These are phyloP conservation scores for Caenorhabditis japonica DNA, from an alignment of 2,888 invertebrate species.

Conservation along the genomic window DNA sequence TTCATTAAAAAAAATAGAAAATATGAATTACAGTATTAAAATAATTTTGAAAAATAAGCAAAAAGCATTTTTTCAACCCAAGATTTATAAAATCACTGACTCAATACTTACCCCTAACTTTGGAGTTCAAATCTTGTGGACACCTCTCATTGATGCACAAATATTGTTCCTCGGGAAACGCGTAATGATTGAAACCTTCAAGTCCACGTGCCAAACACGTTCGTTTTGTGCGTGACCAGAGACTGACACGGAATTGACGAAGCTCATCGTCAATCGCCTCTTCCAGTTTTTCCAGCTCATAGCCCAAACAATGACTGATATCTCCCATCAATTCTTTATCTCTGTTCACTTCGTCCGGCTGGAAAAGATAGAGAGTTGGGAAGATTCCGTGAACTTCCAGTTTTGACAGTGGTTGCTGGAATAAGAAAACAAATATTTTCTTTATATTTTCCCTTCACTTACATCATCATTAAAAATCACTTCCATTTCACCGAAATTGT, in stretches of 20 bases:
- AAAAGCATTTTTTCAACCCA: no score
- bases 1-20: no score
- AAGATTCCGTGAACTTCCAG: slow-evolving; percentile 48
- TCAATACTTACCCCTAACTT: slow-evolving; percentile 42
- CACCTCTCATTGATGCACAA: slow-evolving; percentile 21
- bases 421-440: not conserved
- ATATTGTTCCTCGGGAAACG: slow-evolving; percentile 73
- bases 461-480: slow-evolving; percentile 56
- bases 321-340: slow-evolving; percentile 67
- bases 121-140: slow-evolving; percentile 48
- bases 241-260: slow-evolving; percentile 52
- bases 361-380: slow-evolving; percentile 58
- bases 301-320: slow-evolving; percentile 67
- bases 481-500: slow-evolving; percentile 56
- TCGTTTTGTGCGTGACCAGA: slow-evolving; percentile 38
- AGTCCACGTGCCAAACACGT: slow-evolving; percentile 43
- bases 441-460: not conserved
- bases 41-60: no score
- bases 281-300: slow-evolving; percentile 66
- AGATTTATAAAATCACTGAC: no score
- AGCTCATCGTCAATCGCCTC: slow-evolving; percentile 66
- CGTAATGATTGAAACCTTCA: slow-evolving; percentile 69
- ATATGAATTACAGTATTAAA: no score
- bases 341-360: slow-evolving; percentile 57
- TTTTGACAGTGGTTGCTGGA: slow-evolving; percentile 46